Percentiles rank a stretch among this genome's conserved stretches.
phyloP scores from a whole-genome alignment of 2,113 vertebrate species.

The Notechis scutatus region DNA sequence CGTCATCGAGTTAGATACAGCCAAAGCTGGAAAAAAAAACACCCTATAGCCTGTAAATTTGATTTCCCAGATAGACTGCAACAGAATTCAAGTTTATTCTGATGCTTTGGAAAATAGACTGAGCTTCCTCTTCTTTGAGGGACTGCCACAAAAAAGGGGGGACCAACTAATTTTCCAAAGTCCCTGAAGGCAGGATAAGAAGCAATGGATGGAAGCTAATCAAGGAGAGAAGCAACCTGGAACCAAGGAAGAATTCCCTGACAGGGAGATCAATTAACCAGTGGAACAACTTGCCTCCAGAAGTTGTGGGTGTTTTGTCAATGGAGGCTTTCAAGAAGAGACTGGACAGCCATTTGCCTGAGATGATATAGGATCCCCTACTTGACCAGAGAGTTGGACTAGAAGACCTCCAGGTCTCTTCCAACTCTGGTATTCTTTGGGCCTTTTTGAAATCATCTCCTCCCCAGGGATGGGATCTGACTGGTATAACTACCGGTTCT shows the following conservation, averaged over 20 bases:
- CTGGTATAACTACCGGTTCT: no score
- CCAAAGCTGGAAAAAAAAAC: not conserved
- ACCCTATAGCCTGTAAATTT: not conserved
- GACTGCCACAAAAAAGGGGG: not conserved
- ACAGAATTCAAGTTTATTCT: not conserved
- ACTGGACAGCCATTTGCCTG: not conserved
- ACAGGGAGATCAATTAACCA: not conserved
- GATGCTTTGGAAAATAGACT: not conserved
- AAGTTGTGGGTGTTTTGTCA: not conserved
- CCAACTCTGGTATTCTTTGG: not conserved
- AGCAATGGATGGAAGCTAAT: not conserved
- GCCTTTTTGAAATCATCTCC: not conserved
- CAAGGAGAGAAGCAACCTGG: not conserved
- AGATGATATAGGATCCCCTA: not conserved
- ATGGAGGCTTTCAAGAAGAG: not conserved
- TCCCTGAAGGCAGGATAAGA: not conserved
- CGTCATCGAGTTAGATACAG: not conserved
- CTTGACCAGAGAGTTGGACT: not conserved
- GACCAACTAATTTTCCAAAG: no score
- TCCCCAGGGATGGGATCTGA: no score
- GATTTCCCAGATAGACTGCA: not conserved
- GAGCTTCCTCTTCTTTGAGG: not conserved
- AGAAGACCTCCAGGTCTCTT: not conserved
- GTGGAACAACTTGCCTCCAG: not conserved
- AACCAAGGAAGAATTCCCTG: not conserved